A percentile compares a stretch with the other conserved stretches of the same genome.
These are phyloP conservation scores for Chelidonichthys spinosus DNA, from an alignment of 2,797 vertebrate genomes.

Conservation along the genomic window DNA sequence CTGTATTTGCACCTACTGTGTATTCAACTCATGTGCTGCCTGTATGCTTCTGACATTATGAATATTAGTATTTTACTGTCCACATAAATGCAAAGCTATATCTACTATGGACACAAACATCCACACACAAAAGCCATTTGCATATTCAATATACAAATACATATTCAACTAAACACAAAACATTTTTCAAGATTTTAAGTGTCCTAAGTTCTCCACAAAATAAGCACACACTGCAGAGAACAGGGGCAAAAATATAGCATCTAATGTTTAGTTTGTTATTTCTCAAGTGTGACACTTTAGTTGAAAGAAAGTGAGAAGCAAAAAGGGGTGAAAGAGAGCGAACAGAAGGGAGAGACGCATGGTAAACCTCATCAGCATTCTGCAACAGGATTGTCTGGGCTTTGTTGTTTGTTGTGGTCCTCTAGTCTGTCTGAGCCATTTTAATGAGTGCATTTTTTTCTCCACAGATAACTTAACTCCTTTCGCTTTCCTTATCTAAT, in stretches of 20 bases:
- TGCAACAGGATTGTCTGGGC: constrained; percentile 74
- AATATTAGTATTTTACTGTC: neutral
- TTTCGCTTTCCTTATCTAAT: constrained; percentile 46
- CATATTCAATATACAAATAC: neutral
- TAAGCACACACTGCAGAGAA: neutral
- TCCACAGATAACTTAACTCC: constrained; percentile 52
- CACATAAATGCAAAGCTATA: constrained; percentile 5
- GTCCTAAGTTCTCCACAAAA: constrained; percentile 10
- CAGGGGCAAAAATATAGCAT: neutral
- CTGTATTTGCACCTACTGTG: constrained; percentile 8
- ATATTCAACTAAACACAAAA: constrained; percentile 6
- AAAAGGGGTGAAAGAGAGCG: constrained; percentile 18
- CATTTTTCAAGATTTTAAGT: constrained; percentile 1
- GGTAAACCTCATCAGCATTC: constrained; percentile 81
- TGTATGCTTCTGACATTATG: neutral
- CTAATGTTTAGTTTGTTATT: constrained; percentile 35
- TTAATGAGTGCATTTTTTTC: constrained; percentile 70
- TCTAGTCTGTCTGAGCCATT: constrained; percentile 72
- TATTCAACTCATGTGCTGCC: constrained; percentile 2
- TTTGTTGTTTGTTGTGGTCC: constrained; percentile 79
- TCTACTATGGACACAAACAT: neutral
- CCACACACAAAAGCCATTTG: neutral
- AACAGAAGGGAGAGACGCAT: constrained; percentile 51
- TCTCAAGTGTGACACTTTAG: constrained; percentile 42
- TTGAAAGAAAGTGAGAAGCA: constrained; percentile 33